Percentiles rank a stretch among this genome's conserved stretches.
Conservation (phyloP, 1,140 invertebrate species). For the Heliconius nattereri region DNA sequence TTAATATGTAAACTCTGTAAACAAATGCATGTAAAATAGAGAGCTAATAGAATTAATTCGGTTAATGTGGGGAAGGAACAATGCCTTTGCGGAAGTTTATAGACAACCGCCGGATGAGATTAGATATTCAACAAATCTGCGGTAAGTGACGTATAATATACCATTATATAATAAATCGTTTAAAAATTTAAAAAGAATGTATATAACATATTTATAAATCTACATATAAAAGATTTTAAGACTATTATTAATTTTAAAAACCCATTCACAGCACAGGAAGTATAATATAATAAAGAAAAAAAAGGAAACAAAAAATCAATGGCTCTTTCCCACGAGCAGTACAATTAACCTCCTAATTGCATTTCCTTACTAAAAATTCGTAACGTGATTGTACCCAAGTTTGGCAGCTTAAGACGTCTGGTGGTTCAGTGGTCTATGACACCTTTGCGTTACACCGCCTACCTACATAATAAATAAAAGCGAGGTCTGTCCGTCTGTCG, state of each 20-base stretch:
- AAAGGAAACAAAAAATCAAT: constrained; percentile 44
- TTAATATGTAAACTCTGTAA: neutral
- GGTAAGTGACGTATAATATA: neutral
- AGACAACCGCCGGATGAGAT: constrained; percentile 60
- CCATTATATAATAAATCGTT: neutral
- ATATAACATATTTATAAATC: neutral
- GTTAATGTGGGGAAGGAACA: constrained; percentile 59
- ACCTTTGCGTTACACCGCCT: constrained; percentile 66
- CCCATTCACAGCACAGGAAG: constrained; percentile 53
- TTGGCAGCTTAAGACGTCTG: constrained; percentile 62
- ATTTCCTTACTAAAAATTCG: constrained; percentile 63
- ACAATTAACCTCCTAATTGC: constrained; percentile 66
- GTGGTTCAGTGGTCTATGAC: constrained; percentile 60
- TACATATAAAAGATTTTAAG: neutral
- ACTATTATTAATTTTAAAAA: neutral
- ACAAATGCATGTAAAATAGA: constrained; percentile 17
- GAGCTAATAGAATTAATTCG: constrained; percentile 44
- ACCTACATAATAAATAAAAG: constrained; percentile 66
- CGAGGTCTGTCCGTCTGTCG: constrained; percentile 56
- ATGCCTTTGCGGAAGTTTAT: constrained; percentile 56
- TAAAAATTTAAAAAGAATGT: neutral
- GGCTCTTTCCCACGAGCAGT: constrained; percentile 65
- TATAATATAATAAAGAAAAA: constrained; percentile 33
- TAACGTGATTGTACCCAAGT: constrained; percentile 74
- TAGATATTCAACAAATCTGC: neutral